Conservation (phyloP, 2,797 vertebrate genomes). For the Phalanger gymnotis region DNA sequence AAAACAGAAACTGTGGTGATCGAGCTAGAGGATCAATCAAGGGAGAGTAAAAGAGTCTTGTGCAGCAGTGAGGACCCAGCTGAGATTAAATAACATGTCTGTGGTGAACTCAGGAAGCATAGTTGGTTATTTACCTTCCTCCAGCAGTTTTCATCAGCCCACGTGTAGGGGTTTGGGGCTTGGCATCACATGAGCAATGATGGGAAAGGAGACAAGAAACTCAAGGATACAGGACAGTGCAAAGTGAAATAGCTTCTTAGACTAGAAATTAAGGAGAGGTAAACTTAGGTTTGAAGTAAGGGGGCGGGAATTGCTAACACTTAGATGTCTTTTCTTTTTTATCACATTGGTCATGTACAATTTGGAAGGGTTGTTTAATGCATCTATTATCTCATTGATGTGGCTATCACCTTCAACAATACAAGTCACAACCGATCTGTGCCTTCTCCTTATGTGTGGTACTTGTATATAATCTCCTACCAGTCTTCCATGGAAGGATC, state of each 20-base stretch:
- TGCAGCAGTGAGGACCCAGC: neutral
- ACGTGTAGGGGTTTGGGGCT: neutral
- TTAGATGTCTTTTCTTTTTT: neutral
- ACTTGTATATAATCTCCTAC: neutral
- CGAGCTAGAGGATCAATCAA: neutral
- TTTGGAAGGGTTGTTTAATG: neutral
- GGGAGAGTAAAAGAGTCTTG: neutral
- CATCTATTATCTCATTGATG: neutral
- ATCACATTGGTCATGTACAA: neutral
- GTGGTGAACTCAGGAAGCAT: neutral
- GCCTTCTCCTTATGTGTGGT: neutral
- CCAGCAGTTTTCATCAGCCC: neutral
- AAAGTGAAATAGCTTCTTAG: neutral
- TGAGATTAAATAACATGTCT: neutral
- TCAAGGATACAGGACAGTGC: neutral
- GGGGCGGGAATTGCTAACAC: neutral
- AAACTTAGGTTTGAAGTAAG: neutral
- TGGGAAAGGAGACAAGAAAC: neutral
- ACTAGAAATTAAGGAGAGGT: neutral
- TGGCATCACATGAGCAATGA: neutral
- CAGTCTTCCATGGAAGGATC: neutral
- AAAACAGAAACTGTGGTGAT: neutral
- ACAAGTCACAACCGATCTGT: neutral
- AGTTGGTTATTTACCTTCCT: neutral
- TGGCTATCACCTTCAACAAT: neutral